Evolutionary conservation across 2,113 vertebrate genomes (phyloP).

Genomic region (Phylloscopus trochiloides): DNA sequence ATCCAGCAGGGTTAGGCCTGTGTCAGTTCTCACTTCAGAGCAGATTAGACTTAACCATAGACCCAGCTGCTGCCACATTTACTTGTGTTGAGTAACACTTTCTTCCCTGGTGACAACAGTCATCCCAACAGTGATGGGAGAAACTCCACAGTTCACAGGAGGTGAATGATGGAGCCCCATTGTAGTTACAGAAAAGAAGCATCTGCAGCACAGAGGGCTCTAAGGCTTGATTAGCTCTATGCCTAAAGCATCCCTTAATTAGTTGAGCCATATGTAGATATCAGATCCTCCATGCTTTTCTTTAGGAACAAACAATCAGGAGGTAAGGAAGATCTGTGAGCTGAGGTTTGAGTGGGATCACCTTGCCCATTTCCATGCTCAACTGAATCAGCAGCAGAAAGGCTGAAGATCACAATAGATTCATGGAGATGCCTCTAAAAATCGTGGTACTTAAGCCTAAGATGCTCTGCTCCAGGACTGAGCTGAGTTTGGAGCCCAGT

Average conservation of each 20-base stretch:
- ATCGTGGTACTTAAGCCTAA: neutral
- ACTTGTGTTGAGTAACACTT: neutral
- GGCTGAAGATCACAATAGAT: neutral
- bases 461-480: neutral
- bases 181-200: neutral
- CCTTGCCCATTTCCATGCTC: neutral
- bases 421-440: neutral
- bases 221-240: neutral
- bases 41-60: constrained; percentile 4
- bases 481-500: neutral
- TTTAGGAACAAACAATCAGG: neutral
- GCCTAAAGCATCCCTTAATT: neutral
- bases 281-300: neutral
- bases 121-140: neutral
- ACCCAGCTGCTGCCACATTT: neutral
- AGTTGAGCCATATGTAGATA: neutral
- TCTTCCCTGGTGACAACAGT: neutral
- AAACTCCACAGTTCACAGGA: neutral
- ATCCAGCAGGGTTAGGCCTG: neutral
- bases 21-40: neutral
- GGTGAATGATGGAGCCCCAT: neutral
- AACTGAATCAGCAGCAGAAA: neutral
- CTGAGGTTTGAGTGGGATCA: neutral
- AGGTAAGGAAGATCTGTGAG: neutral
- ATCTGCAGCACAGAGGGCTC: neutral